A percentile compares a stretch with the other conserved stretches of the same genome.
phyloP scores from a whole-genome alignment of 2,888 invertebrate species.

The Apotomis capreana region DNA sequence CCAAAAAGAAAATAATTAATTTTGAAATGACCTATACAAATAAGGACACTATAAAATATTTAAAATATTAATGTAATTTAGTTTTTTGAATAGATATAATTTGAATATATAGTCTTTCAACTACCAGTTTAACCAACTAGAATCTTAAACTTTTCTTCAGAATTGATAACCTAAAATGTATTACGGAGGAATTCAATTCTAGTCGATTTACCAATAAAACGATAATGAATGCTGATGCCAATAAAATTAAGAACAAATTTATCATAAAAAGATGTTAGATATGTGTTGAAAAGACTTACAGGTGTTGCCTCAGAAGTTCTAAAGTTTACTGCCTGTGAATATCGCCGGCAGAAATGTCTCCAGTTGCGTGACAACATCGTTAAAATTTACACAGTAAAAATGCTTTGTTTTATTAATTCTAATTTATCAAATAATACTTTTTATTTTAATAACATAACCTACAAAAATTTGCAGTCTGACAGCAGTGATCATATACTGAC shows the following conservation, averaged over 20 bases:
- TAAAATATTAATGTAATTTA: too few relatives aligned
- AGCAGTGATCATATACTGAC: neutral
- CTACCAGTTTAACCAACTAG: too few relatives aligned
- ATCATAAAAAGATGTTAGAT: neutral
- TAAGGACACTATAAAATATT: too few relatives aligned
- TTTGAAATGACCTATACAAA: too few relatives aligned
- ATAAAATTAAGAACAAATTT: neutral
- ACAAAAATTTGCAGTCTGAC: slow-evolving; percentile 38
- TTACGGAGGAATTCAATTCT: too few relatives aligned
- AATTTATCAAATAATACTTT: slow-evolving; percentile 16
- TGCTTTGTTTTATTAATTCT: neutral
- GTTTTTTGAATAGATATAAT: too few relatives aligned
- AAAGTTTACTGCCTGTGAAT: slow-evolving; percentile 72
- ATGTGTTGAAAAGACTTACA: slow-evolving; percentile 56
- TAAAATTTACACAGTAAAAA: neutral
- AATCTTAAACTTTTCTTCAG: too few relatives aligned
- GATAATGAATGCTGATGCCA: too few relatives aligned
- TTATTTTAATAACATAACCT: slow-evolving; percentile 54
- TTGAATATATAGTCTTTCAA: too few relatives aligned
- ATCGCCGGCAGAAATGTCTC: slow-evolving; percentile 68
- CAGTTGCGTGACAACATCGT: slow-evolving; percentile 73
- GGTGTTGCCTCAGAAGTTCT: slow-evolving; percentile 72
- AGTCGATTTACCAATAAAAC: too few relatives aligned
- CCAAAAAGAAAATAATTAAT: too few relatives aligned
- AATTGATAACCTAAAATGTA: too few relatives aligned